phyloP scores from a whole-genome alignment of 2,113 vertebrate species.

The Ptychochromis oligacanthus region DNA sequence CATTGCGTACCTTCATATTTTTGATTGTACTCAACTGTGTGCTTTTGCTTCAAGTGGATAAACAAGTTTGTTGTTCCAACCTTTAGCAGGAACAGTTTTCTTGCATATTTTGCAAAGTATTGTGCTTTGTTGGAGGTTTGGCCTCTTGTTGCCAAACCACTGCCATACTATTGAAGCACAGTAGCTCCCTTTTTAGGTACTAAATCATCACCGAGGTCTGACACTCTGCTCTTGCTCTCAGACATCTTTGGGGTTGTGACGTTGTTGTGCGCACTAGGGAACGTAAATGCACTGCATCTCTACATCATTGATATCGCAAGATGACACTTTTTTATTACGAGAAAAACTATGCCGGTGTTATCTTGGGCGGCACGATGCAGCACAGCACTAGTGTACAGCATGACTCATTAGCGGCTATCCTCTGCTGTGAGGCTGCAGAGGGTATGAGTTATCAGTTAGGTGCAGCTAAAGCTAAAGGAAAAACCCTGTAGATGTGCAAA shows the following conservation, averaged over 20 bases:
- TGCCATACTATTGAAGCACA: not conserved
- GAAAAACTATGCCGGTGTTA: not conserved
- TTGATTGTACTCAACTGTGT: too few species aligned
- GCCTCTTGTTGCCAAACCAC: not conserved
- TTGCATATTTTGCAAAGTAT: not conserved
- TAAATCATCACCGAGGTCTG: not conserved
- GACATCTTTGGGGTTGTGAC: not conserved
- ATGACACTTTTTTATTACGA: accelerated
- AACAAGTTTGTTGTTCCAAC: not conserved
- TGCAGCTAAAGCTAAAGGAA: not conserved
- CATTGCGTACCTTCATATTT: not conserved
- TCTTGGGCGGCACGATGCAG: not conserved
- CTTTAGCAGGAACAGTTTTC: not conserved
- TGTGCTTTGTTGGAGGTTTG: not conserved
- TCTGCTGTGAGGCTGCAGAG: not conserved
- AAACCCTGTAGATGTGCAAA: not conserved
- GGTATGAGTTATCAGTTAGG: not conserved
- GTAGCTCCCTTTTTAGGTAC: not conserved
- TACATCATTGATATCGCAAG: not conserved
- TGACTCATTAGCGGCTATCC: not conserved
- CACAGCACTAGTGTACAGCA: not conserved
- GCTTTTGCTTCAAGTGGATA: not conserved
- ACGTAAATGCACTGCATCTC: not conserved
- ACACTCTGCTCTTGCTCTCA: not conserved
- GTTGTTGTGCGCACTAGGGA: not conserved